Conservation (phyloP, 2,888 invertebrate species). For the Agrotis exclamationis region DNA sequence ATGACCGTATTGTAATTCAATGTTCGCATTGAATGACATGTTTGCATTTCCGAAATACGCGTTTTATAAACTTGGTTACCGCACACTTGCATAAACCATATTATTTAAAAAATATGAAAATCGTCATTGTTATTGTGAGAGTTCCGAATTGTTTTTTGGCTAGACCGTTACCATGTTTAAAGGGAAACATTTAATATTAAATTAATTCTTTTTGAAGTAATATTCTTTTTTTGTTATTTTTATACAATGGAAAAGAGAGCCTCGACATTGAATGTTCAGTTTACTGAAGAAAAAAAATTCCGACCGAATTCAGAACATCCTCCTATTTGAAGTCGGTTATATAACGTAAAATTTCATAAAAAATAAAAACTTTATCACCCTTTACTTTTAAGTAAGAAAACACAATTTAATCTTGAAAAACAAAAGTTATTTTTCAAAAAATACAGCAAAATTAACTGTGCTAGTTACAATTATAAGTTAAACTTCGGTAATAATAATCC, state of each 20-base stretch:
- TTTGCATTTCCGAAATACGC: constrained; percentile 68
- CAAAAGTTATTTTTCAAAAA: background rate
- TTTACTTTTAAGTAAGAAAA: background rate
- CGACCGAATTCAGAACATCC: no score
- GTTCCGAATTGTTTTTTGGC: background rate
- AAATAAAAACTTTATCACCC: no score
- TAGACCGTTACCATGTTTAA: background rate
- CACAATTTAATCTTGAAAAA: constrained; percentile 3
- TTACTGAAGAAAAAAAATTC: no score
- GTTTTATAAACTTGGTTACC: constrained; percentile 65
- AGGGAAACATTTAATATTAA: no score
- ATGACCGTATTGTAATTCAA: constrained; percentile 80
- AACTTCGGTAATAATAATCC: constrained; percentile 74
- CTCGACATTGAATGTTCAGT: no score
- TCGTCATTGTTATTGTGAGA: constrained; percentile 15
- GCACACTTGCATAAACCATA: constrained; percentile 52
- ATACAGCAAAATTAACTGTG: constrained; percentile 38
- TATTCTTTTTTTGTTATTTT: no score
- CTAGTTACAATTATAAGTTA: constrained; percentile 69
- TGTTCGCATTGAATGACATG: constrained; percentile 74
- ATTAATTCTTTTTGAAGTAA: background rate
- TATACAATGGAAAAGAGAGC: no score
- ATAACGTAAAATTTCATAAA: no score
- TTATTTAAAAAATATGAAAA: constrained; percentile 49
- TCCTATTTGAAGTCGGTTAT: no score